phyloP scores from a whole-genome alignment of 2,888 invertebrate species.

The Thymelicus lineola region DNA sequence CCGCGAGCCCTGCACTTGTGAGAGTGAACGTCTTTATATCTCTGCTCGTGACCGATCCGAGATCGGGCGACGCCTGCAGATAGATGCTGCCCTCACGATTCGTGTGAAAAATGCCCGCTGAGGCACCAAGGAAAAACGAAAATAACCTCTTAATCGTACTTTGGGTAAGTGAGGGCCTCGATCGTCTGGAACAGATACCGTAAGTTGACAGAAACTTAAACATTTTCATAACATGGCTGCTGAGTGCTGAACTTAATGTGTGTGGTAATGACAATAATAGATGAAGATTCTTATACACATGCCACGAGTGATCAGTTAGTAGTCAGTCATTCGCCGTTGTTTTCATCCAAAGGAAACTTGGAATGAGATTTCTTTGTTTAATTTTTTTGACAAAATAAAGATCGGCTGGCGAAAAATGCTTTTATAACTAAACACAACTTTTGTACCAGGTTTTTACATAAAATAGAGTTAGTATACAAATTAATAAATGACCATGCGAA shows the following conservation, averaged over 20 bases:
- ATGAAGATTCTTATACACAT: too few relatives aligned
- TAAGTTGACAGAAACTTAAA: background rate
- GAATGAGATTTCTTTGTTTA: too few relatives aligned
- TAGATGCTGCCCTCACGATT: conserved; percentile 33
- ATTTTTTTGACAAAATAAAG: too few relatives aligned
- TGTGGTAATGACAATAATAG: too few relatives aligned
- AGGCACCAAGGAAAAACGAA: conserved; percentile 23
- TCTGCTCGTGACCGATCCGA: conserved; percentile 43
- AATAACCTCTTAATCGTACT: conserved; percentile 24
- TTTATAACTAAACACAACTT: too few relatives aligned
- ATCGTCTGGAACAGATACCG: conserved; percentile 11
- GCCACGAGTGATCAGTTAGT: too few relatives aligned
- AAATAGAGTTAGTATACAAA: too few relatives aligned
- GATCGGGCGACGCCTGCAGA: conserved; percentile 32
- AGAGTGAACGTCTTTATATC: conserved; percentile 42
- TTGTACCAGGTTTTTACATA: too few relatives aligned
- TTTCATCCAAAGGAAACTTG: too few relatives aligned
- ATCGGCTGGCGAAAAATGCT: too few relatives aligned
- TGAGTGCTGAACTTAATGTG: background rate
- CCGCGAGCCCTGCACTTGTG: background rate
- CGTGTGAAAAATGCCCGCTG: conserved; percentile 34
- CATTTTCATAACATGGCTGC: background rate
- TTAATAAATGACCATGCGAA: too few relatives aligned
- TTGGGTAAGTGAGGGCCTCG: conserved; percentile 13
- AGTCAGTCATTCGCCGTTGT: too few relatives aligned